These are phyloP conservation scores for Gephyroberyx darwinii DNA, from an alignment of 2,797 vertebrate species.

Conservation along the genomic window DNA sequence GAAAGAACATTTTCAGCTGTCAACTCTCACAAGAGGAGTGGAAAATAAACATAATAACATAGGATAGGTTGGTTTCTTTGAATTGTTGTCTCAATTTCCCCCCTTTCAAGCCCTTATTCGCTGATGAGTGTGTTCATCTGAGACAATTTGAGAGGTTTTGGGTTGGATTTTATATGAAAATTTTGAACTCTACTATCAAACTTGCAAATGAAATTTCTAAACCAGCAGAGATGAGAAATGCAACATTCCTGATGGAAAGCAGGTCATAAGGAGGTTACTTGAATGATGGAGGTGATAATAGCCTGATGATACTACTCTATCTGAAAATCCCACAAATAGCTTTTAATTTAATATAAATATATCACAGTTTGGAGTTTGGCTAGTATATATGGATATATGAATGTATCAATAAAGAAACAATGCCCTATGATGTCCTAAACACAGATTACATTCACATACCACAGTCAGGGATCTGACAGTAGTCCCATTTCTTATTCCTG, in stretches of 20 bases:
- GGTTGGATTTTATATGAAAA: no score
- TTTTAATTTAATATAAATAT: neutral
- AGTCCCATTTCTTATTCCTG: conserved; percentile 87
- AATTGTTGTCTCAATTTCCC: no score
- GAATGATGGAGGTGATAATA: neutral
- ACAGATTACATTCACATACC: conserved; percentile 75
- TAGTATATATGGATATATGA: neutral
- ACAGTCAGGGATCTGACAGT: conserved; percentile 91
- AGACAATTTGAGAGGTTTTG: no score
- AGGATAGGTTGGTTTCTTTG: neutral
- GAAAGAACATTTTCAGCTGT: conserved; percentile 10
- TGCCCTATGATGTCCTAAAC: neutral
- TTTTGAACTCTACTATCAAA: no score
- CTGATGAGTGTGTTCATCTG: no score
- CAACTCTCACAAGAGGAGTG: neutral
- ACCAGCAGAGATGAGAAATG: no score
- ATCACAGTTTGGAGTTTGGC: neutral
- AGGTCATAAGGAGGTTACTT: no score
- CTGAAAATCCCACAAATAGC: neutral
- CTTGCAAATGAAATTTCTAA: no score
- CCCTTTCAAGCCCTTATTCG: no score
- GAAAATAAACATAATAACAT: neutral
- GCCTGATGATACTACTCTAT: neutral
- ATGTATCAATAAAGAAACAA: neutral
- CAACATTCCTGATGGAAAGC: no score